Percentiles rank a stretch among this genome's conserved stretches.
phyloP scores from a whole-genome alignment of 2,113 vertebrate species.

The Colaptes auratus region DNA sequence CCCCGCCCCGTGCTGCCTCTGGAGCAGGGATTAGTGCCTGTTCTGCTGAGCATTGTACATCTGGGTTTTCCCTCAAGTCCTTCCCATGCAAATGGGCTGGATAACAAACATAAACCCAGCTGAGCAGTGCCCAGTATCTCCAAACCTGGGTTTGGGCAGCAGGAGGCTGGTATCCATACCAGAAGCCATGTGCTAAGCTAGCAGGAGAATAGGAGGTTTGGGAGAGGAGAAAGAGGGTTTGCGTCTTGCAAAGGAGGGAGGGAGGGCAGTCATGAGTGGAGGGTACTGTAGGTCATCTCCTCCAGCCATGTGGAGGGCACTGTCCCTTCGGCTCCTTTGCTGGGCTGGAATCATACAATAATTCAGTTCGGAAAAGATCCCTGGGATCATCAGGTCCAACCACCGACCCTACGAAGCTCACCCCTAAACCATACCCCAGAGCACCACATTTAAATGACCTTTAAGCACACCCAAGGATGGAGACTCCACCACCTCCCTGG shows the following conservation, averaged over 20 bases:
- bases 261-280: neutral
- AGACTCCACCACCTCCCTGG: too few species aligned
- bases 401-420: too few species aligned
- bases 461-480: too few species aligned
- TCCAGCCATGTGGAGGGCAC: neutral
- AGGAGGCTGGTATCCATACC: neutral
- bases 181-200: conserved; percentile 35
- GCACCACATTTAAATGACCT: too few species aligned
- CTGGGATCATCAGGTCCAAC: too few species aligned
- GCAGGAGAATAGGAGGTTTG: neutral
- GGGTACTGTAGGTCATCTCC: neutral
- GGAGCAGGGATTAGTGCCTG: conserved; percentile 3
- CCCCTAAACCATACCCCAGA: too few species aligned
- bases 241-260: neutral
- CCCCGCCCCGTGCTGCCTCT: neutral
- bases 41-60: neutral
- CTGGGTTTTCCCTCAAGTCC: conserved; percentile 55
- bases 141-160: conserved; percentile 44
- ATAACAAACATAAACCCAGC: conserved; percentile 30
- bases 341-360: neutral
- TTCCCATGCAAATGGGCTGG: conserved; percentile 1
- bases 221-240: neutral
- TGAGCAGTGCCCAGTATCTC: neutral
- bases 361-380: too few species aligned
- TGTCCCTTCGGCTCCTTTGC: rapidly evolving